A percentile compares a stretch with the other conserved stretches of the same genome.
phyloP scores from a whole-genome alignment of 2,113 vertebrate genomes.

The Platysternon megacephalum region DNA sequence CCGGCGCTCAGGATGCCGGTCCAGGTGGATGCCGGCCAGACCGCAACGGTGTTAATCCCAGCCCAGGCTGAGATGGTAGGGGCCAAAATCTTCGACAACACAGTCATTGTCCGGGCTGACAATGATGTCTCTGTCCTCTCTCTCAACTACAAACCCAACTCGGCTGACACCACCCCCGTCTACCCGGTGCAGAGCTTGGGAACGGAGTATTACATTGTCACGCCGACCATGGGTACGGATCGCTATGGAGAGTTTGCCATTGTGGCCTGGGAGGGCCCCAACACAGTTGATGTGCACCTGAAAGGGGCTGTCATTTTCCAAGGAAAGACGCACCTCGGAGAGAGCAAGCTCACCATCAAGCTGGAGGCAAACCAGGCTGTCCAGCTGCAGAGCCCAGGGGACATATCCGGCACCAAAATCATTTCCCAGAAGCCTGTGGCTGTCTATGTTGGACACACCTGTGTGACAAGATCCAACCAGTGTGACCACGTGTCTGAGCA shows the following conservation, averaged over 20 bases:
- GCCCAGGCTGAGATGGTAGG: slow-evolving; percentile 62
- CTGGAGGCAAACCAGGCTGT: slow-evolving; percentile 78
- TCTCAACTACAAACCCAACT: slow-evolving; percentile 67
- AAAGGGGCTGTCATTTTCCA: slow-evolving; percentile 26
- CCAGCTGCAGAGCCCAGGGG: slow-evolving; percentile 71
- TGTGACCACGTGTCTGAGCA: slow-evolving; percentile 86
- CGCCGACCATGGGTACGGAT: slow-evolving; percentile 50
- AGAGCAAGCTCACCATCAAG: slow-evolving; percentile 40
- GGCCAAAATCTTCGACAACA: slow-evolving; percentile 25
- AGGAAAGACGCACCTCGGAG: not conserved
- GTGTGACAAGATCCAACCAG: slow-evolving; percentile 65
- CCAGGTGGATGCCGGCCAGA: not conserved
- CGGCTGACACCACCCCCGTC: slow-evolving; percentile 73
- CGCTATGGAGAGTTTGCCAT: slow-evolving; percentile 78
- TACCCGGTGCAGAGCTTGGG: slow-evolving; percentile 78
- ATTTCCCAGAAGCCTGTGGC: slow-evolving; percentile 72
- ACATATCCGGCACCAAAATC: slow-evolving; percentile 78
- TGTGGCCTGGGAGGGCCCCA: slow-evolving; percentile 75
- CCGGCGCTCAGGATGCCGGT: not conserved
- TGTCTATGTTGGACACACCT: slow-evolving; percentile 80
- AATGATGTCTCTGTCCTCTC: not conserved
- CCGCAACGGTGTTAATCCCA: slow-evolving; percentile 32
- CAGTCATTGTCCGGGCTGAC: not conserved
- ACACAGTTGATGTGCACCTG: slow-evolving; percentile 71
- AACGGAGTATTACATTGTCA: slow-evolving; percentile 81